Evolutionary conservation across 2,113 vertebrate species (phyloP).

Genomic region (Melospiza melodia): DNA sequence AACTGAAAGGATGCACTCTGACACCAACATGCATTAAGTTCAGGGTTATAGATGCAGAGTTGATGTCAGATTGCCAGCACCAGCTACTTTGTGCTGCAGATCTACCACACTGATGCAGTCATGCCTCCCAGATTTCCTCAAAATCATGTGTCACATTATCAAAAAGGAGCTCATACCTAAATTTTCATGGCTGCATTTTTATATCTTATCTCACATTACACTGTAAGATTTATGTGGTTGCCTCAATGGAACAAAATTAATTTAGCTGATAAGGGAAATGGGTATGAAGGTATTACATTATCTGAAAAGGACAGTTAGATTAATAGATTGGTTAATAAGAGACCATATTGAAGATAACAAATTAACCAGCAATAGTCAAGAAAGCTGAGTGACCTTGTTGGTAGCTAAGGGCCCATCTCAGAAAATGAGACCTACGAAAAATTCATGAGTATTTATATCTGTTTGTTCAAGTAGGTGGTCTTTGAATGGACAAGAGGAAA

Average conservation of each 20-base stretch:
- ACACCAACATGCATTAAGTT: not conserved
- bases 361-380: conserved; percentile 1
- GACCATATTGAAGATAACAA: not conserved
- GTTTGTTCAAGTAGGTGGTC: not conserved
- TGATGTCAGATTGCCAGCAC: not conserved
- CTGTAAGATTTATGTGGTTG: not conserved
- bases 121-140: not conserved
- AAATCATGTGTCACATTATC: not conserved
- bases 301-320: not conserved
- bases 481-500: not conserved
- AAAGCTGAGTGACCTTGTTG: not conserved
- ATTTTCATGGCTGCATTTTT: not conserved
- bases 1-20: not conserved
- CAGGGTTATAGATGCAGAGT: rapidly evolving
- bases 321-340: not conserved
- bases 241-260: not conserved
- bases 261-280: not conserved
- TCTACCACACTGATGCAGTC: not conserved
- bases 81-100: not conserved
- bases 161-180: not conserved
- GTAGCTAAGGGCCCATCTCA: not conserved
- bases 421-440: not conserved
- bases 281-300: not conserved
- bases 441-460: not conserved
- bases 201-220: not conserved